Percentiles rank a stretch among this genome's conserved stretches.
Conservation (phyloP, 1,140 invertebrate genomes). For the Latrodectus geometricus region DNA sequence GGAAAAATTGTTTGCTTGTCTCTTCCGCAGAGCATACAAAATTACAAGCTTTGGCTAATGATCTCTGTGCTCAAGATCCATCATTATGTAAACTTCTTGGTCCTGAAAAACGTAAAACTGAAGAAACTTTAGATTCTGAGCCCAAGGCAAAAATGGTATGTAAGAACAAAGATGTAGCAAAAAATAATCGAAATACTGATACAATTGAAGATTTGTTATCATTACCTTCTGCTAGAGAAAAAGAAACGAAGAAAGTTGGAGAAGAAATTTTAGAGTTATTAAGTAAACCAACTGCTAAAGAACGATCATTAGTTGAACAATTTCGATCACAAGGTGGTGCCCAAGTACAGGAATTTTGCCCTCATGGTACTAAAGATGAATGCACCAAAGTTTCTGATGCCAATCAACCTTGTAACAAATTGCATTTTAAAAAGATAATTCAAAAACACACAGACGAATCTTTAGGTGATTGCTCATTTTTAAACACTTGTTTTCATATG, state of each 20-base stretch:
- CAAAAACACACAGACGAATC: conserved; percentile 96
- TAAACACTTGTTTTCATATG: conserved; percentile 99
- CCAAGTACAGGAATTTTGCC: conserved; percentile 93
- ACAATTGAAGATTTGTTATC: conserved; percentile 82
- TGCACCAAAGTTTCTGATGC: conserved; percentile 79
- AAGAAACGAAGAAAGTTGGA: conserved; percentile 93
- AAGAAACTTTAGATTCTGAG: conserved; percentile 48
- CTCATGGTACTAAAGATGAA: conserved; percentile 91
- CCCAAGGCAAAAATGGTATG: conserved; percentile 35
- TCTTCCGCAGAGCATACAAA: conserved; percentile 79
- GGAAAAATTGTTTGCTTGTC: conserved; percentile 74
- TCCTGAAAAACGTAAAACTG: conserved; percentile 55
- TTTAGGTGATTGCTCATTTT: conserved; percentile 95
- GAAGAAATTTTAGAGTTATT: conserved; percentile 95
- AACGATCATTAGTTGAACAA: conserved; percentile 90
- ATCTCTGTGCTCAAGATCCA: conserved; percentile 41
- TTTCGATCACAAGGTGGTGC: conserved; percentile 91
- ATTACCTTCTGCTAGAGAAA: conserved; percentile 93
- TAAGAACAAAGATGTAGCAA: conserved; percentile 37
- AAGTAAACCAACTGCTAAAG: conserved; percentile 95
- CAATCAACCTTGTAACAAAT: conserved; percentile 81
- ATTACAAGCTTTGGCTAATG: conserved; percentile 76
- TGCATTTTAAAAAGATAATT: conserved; percentile 98
- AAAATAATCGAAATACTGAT: conserved; percentile 40
- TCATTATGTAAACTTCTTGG: conserved; percentile 22